Percentiles rank a stretch among this genome's conserved stretches.
Conservation (phyloP, 1,140 invertebrate species). For the Amphibalanus amphitrite region DNA sequence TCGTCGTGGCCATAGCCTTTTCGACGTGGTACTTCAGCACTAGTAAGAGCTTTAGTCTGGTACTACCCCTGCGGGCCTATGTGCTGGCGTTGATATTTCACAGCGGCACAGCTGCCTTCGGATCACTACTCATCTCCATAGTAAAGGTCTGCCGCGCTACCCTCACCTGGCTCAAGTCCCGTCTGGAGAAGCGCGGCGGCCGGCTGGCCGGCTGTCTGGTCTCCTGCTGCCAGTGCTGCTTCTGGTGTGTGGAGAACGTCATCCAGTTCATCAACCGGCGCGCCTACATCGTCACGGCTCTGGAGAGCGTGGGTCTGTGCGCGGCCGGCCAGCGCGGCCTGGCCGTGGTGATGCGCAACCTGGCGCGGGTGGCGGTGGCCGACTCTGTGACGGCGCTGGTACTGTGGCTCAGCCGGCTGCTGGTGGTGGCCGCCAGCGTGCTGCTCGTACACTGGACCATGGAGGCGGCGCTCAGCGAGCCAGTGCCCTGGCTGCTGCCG, state of each 20-base stretch:
- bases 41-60: background rate
- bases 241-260: constrained; percentile 50
- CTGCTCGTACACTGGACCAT: background rate
- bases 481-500: background rate
- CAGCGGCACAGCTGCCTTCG: background rate
- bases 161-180: background rate
- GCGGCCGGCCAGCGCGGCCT: background rate
- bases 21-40: background rate
- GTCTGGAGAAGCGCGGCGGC: background rate
- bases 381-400: background rate
- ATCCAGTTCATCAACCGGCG: constrained; percentile 53
- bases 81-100: background rate
- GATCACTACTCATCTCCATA: background rate
- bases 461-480: background rate
- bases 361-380: background rate
- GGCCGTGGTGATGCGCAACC: background rate
- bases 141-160: background rate
- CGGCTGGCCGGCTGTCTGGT: constrained; percentile 3
- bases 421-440: background rate
- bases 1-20: background rate
- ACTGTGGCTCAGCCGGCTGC: background rate
- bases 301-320: background rate
- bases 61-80: background rate
- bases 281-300: constrained; percentile 42
- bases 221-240: constrained; percentile 49